Evolutionary conservation across 2,888 invertebrate species (phyloP), one percentile per base, ranked within the genome.

Genomic region (Ormyrus thymus): DNA sequence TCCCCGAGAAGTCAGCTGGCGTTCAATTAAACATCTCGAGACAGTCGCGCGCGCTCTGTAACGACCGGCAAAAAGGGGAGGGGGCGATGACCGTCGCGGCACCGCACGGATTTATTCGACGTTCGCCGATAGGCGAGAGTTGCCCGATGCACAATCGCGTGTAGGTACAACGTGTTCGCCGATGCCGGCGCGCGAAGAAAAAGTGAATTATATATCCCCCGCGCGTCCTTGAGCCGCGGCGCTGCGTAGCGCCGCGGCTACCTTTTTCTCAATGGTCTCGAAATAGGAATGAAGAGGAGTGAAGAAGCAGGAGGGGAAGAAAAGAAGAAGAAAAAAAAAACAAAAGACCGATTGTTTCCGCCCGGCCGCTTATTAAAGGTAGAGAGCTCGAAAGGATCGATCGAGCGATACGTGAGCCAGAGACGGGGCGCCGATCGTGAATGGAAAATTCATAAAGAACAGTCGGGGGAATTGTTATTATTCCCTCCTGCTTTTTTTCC

Each of bases 261-360:
- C 61, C 46, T 70, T 45, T 45, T 69, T 65, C n/a, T 43, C 29
- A 64, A 61, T 45, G 53, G 50, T n/a, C 11, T 29, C n/a, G 15
- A 55, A 9, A 46, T 45, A 58, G 13, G n/a, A n/a, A 43, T 6
- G 29, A 29, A 29, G 29, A 29, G 29, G 29, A 29, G n/a, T 9
- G 50, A 9, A 29, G 29, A 29, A 4, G 61, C 6, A 48, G 50
- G 48, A 66, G 45, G n/a, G 55, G n/a, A 48, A 45, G 48, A 45
- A 56, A 56, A 62, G n/a, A 48, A 45, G 48, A 45, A 56, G 58
- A 58, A 64, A 51, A 65, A 58, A 77, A 73, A 53, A 69, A 81
- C 74, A 78, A 81, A 81, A 70, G 72, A 72, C 53, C 78, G 59
- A 81, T 81, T 81, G 81, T 81, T 81, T 81, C 78, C 78, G 76